phyloP scores from a whole-genome alignment of 2,113 vertebrate species.

The Struthio camelus region DNA sequence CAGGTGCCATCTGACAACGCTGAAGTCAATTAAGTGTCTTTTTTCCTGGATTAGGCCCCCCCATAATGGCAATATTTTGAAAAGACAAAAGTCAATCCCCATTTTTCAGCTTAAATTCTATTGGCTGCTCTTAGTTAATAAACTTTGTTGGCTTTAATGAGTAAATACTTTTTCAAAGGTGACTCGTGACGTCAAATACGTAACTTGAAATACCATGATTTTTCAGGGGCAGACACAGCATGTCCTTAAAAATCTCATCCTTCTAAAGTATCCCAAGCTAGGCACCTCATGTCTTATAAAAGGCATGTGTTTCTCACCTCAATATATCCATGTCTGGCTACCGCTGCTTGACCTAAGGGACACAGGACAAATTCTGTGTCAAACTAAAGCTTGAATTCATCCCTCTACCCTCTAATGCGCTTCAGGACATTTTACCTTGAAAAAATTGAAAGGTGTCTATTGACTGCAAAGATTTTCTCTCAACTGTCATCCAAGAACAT shows the following conservation, averaged over 20 bases:
- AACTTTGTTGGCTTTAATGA: neutral
- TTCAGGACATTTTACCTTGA: neutral
- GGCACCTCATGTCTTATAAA: neutral
- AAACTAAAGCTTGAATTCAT: neutral
- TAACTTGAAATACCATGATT: neutral
- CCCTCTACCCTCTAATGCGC: neutral
- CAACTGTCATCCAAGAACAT: neutral
- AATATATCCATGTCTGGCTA: neutral
- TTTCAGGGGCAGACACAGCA: neutral
- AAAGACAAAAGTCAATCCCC: neutral
- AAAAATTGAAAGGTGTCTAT: neutral
- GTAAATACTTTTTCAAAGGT: neutral
- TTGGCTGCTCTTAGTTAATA: neutral
- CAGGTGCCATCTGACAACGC: neutral
- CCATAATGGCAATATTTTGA: neutral
- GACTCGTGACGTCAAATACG: neutral
- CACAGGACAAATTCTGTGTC: neutral
- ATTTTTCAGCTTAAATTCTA: neutral
- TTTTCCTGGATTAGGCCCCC: neutral
- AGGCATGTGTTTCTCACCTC: neutral
- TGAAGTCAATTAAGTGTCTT: constrained; percentile 30
- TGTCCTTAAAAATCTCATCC: neutral
- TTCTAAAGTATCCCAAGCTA: neutral
- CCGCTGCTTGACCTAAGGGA: neutral
- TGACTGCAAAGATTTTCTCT: neutral